Percentiles rank a stretch among this genome's conserved stretches.
These are phyloP conservation scores for Chloroclystis v-ata DNA, from an alignment of 2,888 invertebrate species.

Conservation along the genomic window DNA sequence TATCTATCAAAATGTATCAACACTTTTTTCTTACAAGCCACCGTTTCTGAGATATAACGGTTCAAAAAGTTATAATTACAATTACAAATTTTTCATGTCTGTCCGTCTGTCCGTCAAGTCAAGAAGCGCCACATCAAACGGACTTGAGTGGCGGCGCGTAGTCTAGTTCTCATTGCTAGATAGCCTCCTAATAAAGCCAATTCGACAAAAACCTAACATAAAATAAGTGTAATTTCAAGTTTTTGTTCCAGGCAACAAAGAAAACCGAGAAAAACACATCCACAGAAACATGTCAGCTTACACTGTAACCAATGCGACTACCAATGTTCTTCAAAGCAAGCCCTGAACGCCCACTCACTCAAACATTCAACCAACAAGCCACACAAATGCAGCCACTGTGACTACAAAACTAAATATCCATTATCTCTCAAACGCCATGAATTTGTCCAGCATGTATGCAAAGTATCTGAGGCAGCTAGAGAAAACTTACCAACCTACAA, in stretches of 20 bases:
- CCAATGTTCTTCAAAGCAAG: slow-evolving; percentile 43
- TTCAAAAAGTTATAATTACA: too few species aligned
- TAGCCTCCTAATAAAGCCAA: too few species aligned
- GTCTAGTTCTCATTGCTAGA: too few species aligned
- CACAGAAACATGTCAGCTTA: slow-evolving; percentile 30
- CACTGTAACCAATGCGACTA: slow-evolving; percentile 40
- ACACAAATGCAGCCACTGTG: slow-evolving; percentile 39
- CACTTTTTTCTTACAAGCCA: too few species aligned
- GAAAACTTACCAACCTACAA: slow-evolving; percentile 3
- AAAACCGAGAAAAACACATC: background rate
- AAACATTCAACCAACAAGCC: slow-evolving; percentile 44
- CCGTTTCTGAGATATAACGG: too few species aligned
- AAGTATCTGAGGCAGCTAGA: slow-evolving; percentile 11
- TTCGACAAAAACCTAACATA: too few species aligned
- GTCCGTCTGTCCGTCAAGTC: too few species aligned
- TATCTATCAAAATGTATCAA: too few species aligned
- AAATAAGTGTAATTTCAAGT: too few species aligned
- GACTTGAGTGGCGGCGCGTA: too few species aligned
- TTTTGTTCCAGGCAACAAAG: slow-evolving; percentile 8
- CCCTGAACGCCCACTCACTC: slow-evolving; percentile 42
- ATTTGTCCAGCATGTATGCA: slow-evolving; percentile 39
- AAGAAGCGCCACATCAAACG: too few species aligned
- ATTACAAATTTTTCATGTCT: too few species aligned
- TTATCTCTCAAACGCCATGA: slow-evolving; percentile 45
- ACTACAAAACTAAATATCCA: slow-evolving; percentile 49